Conservation (phyloP, 2,888 invertebrate species). For the Xanthia togata region DNA sequence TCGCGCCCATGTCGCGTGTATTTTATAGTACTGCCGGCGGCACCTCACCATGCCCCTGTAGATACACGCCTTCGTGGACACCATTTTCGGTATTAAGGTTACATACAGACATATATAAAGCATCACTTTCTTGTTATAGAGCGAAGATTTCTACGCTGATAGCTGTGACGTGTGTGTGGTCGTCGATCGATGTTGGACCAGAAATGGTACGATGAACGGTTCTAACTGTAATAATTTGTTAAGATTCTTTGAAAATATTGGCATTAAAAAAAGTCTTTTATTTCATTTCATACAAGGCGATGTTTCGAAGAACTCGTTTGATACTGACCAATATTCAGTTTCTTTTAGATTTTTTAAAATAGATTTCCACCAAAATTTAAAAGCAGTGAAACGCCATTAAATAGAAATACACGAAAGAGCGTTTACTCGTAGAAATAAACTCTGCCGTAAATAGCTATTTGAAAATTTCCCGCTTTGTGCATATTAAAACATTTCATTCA, state of each 20-base stretch:
- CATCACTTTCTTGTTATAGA: constrained; percentile 68
- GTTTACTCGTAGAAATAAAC: constrained; percentile 59
- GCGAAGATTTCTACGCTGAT: constrained; percentile 61
- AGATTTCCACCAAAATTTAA: constrained; percentile 5
- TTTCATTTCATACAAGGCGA: neutral
- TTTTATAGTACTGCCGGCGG: constrained; percentile 78
- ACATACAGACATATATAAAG: constrained; percentile 68
- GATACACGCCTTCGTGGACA: constrained; percentile 76
- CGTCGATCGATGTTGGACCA: constrained; percentile 38
- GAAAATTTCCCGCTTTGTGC: constrained; percentile 75
- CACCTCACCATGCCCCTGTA: constrained; percentile 74
- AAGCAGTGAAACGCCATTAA: constrained; percentile 1
- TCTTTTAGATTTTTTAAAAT: neutral
- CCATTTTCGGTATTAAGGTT: constrained; percentile 79
- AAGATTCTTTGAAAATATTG: constrained; percentile 21
- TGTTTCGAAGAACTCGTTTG: neutral
- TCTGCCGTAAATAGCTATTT: constrained; percentile 73
- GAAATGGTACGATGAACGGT: constrained; percentile 35
- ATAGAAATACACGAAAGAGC: constrained; percentile 13
- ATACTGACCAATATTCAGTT: constrained; percentile 3
- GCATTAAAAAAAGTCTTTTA: neutral
- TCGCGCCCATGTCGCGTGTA: constrained; percentile 63
- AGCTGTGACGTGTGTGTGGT: constrained; percentile 65
- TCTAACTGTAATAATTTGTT: constrained; percentile 43
- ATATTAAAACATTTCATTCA: constrained; percentile 82